Percentiles rank a stretch among this genome's conserved stretches.
These are phyloP conservation scores for Bombus turneri DNA, from an alignment of 1,140 invertebrate species.

Conservation along the genomic window DNA sequence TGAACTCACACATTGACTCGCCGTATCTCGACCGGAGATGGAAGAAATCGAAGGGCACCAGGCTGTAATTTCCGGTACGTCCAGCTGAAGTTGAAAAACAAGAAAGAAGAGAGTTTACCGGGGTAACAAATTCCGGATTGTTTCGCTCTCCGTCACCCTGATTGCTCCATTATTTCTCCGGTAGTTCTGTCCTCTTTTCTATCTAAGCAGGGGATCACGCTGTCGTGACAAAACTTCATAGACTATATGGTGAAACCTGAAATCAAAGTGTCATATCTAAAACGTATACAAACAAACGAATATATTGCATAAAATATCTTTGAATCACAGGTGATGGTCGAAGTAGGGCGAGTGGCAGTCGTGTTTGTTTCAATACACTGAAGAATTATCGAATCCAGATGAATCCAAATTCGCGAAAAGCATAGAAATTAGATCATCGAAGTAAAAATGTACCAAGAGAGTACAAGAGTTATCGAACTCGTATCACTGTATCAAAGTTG, in stretches of 20 bases:
- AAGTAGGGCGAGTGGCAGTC: no score
- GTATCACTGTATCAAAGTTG: no score
- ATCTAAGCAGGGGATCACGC: neutral
- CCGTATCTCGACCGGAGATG: conserved; percentile 61
- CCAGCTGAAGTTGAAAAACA: conserved; percentile 10
- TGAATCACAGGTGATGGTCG: neutral
- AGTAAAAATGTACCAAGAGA: no score
- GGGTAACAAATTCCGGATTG: conserved; percentile 60
- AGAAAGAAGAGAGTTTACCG: conserved; percentile 27
- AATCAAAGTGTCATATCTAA: neutral
- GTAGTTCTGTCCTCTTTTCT: neutral
- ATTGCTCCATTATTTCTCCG: conserved; percentile 31
- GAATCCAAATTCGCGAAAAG: neutral
- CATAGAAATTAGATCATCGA: no score
- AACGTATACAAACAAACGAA: neutral
- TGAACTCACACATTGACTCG: conserved; percentile 45
- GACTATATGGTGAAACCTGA: neutral
- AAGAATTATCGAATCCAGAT: neutral
- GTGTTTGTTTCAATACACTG: no score
- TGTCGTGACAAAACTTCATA: neutral
- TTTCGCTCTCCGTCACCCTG: conserved; percentile 44
- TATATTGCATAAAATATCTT: neutral
- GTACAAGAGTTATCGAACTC: no score
- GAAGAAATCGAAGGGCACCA: conserved; percentile 53
- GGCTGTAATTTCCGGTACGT: conserved; percentile 63